phyloP scores from a whole-genome alignment of 1,140 invertebrate species.

The Ostrea denselamellosa region DNA sequence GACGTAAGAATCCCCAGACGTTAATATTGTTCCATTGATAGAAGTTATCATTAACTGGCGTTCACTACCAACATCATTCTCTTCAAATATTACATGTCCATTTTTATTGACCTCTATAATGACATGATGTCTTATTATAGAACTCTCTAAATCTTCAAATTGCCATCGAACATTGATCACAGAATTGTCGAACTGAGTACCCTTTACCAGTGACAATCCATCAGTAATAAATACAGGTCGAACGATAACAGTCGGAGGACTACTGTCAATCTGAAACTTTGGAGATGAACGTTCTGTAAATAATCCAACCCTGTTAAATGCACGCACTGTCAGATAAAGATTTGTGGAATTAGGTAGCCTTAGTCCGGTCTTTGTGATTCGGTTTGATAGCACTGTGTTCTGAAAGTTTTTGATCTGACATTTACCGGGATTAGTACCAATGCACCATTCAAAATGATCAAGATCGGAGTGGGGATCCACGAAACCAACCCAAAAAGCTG shows the following conservation, averaged over 20 bases:
- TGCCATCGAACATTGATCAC: slow-evolving; percentile 55
- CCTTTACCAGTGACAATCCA: neutral
- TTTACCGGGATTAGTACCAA: neutral
- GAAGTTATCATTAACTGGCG: slow-evolving; percentile 12
- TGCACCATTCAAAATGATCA: slow-evolving; percentile 51
- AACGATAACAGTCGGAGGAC: slow-evolving; percentile 1
- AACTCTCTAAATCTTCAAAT: slow-evolving; percentile 57
- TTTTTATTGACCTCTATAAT: slow-evolving; percentile 45
- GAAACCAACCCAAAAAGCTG: slow-evolving; percentile 50
- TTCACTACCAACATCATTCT: slow-evolving; percentile 14
- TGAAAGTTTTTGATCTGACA: slow-evolving; percentile 33
- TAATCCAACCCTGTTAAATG: slow-evolving; percentile 50
- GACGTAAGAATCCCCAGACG: slow-evolving; percentile 52
- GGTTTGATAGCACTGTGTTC: neutral
- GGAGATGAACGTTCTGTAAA: slow-evolving; percentile 46
- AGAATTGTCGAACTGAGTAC: slow-evolving; percentile 40
- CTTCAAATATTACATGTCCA: slow-evolving; percentile 31
- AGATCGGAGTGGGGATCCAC: slow-evolving; percentile 53
- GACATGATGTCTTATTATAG: slow-evolving; percentile 53
- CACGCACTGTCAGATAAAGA: slow-evolving; percentile 49
- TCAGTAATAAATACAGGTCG: neutral
- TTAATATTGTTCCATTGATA: slow-evolving; percentile 17
- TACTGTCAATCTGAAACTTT: slow-evolving; percentile 45
- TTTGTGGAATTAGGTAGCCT: slow-evolving; percentile 33
- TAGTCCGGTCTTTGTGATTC: slow-evolving; percentile 40